Evolutionary conservation across 2,888 invertebrate species (phyloP), one percentile per base, ranked within the genome.

Genomic region (Stomorhina lunata): DNA sequence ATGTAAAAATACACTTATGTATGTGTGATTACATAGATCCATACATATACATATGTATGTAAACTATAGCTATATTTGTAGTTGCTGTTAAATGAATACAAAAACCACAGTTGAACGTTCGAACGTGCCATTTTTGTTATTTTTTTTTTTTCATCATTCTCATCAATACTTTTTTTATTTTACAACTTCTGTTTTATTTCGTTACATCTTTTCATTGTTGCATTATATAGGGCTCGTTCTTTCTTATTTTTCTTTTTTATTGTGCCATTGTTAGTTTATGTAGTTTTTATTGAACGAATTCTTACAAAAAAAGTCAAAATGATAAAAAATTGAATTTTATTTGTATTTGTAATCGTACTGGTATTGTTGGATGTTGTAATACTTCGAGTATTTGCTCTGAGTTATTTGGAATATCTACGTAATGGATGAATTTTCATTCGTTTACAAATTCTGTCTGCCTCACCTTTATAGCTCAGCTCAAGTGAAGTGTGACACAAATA

Each of bases 111-210:
- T 43, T 43, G 32, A 73, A 63, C 73, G 43, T 63, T 25, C n/a
- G 73, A 65, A 73, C 73, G 73, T 73, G 73, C 43, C 25, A 73
- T 63, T 73, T 65, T 40, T 12, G 10, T 40, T 9, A 55, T 63
- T 27, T 37, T 37, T 61, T 72, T 71, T 25, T n/a, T n/a, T n/a
- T n/a, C n/a, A n/a, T n/a, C n/a, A n/a, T n/a, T n/a, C n/a, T n/a
- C n/a, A n/a, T n/a, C 45, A 17, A 15, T 17, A 6, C 4, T 59
- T 40, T 17, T 53, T 37, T 9, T 53, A 22, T 63, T 50, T 63
- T 53, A 37, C 27, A 50, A 61, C 10, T 45, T 63, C 37, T 53
- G 27, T 57, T 63, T 43, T 53, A 43, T 63, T 63, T 68, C 12
- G 4, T 22, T 37, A 27, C 29, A 9, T 15, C 40, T 48, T 40